Evolutionary conservation across 2,888 invertebrate genomes (phyloP).

Genomic region (Azorinus chamasolen): DNA sequence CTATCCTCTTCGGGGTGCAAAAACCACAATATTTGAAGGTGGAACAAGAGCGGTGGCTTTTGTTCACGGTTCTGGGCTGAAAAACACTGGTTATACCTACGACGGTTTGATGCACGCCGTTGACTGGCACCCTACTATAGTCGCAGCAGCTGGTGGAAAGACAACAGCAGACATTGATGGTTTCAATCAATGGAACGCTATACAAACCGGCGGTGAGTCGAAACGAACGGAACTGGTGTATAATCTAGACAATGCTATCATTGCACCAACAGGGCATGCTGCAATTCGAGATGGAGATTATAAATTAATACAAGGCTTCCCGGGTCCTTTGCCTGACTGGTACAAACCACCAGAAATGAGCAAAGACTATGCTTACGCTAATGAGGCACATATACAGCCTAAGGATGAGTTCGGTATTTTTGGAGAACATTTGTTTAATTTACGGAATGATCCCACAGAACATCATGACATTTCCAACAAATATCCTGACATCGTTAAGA

Average conservation of each 20-base stretch:
- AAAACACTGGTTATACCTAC: conserved; percentile 73
- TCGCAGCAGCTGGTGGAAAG: conserved; percentile 83
- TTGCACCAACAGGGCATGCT: conserved; percentile 31
- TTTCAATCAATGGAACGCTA: conserved; percentile 65
- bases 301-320: conserved; percentile 86
- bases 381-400: too few species aligned
- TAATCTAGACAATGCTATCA: conserved; percentile 62
- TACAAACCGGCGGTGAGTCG: conserved; percentile 45
- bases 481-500: conserved; percentile 41
- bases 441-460: conserved; percentile 57
- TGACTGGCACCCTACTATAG: conserved; percentile 87
- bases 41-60: conserved; percentile 87
- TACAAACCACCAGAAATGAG: conserved; percentile 65
- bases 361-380: not conserved
- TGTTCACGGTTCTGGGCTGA: conserved; percentile 81
- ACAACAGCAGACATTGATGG: conserved; percentile 66
- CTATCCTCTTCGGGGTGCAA: conserved; percentile 87
- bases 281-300: conserved; percentile 81
- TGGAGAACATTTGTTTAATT: conserved; percentile 32
- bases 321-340: conserved; percentile 82
- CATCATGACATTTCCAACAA: conserved; percentile 45
- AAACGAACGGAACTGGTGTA: conserved; percentile 69
- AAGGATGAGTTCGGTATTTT: not conserved
- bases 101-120: conserved; percentile 86
- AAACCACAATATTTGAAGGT: conserved; percentile 96